Base-by-base conservation (phyloP, 2,888 invertebrate genomes). In the Drosophila pullipes region DNA sequence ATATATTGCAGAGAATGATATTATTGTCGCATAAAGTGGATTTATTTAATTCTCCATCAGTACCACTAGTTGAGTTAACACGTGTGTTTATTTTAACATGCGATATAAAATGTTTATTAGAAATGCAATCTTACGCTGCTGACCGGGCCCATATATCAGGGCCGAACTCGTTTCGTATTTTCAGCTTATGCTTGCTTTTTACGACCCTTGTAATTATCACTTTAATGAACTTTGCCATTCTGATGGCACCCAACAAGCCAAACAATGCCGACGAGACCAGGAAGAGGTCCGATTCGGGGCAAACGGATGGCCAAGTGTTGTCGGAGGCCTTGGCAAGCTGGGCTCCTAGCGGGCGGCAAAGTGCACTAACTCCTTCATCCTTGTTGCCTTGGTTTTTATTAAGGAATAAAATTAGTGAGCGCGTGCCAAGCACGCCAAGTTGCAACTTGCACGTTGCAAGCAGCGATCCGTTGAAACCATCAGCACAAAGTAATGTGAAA, bases 211-310 rank as follows among this genome's bases (percentile, higher is more conserved):
- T 90, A 90, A 87, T 87, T 87, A 87, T 86, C 87, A 83, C 87
- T 89, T 89, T 90, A 87, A 87, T 90, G 90, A 87, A 87, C 86
- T 90, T 89, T 89, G 75, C 85, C 71, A 82, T 85, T 84, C 79
- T 79, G 79, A 89, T 87, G 87, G 74, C 78, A 66, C 22, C 78
- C 70, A 66, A 57, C 70, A 59, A 59, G 76, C 68, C 77, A 69
- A 81, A 70, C 78, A 82, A 80, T 81, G 77, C 54, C 71, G 16
- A 22, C 58, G 28, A 10, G 58, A 13, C 50, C 58, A 30, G 9
- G 37, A 54, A 50, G 52, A 30, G 64, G 37, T 60, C 69, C 57
- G 58, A 67, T 63, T 31, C 41, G 13, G 41, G 13, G 25, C 35
- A 37, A 50, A 33, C 30, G 41, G 49, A 41, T 33, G 28, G 39